Evolutionary conservation across 2,888 invertebrate species (phyloP), one percentile per base, ranked within the genome.

Genomic region (Parasteatoda lunata): DNA sequence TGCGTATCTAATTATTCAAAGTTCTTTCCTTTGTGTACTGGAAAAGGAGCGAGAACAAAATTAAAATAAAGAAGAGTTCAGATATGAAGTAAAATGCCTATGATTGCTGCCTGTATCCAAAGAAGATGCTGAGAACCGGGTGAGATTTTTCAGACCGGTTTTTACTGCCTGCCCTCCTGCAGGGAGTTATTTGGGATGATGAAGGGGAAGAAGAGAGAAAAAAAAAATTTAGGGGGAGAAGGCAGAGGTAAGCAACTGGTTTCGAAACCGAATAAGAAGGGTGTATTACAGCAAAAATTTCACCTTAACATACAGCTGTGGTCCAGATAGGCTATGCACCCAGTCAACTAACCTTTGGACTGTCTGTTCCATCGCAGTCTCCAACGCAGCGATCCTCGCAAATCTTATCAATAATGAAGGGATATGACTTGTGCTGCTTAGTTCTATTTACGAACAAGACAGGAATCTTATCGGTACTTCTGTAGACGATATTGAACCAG

Each of bases 221-320:
- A 59, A 6, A 7, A 9, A 59, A 59, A 59, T 59, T n/a, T 59
- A n/a, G 59, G 9, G 9, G 59, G n/a, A 9, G 8, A 59, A 59
- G 59, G 59, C 11, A 59, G 59, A 59, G n/a, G 11, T 30, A 9
- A n/a, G 59, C 59, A 59, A 59, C 59, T 59, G 59, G 59, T 59
- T 59, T 59, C 59, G 7, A 1, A 59, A 59, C 72, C 9, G 64
- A 78, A 75, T 70, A 80, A 73, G 80, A 81, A 69, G 75, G 75
- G 75, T 8, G 66, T 70, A 77, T 45, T 66, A 45, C 72, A 48
- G 71, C 64, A 68, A 79, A 79, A 72, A 66, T 71, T n/a, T 66
- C 68, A 47, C 79, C 79, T 71, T 30, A 30, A 30, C 30, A 30
- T 75, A 73, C 85, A 85, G 85, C 85, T 85, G 85, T 76, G 76